These are phyloP conservation scores for Ornithoptera alexandrae DNA, from an alignment of 2,888 invertebrate genomes.

Conservation along the genomic window DNA sequence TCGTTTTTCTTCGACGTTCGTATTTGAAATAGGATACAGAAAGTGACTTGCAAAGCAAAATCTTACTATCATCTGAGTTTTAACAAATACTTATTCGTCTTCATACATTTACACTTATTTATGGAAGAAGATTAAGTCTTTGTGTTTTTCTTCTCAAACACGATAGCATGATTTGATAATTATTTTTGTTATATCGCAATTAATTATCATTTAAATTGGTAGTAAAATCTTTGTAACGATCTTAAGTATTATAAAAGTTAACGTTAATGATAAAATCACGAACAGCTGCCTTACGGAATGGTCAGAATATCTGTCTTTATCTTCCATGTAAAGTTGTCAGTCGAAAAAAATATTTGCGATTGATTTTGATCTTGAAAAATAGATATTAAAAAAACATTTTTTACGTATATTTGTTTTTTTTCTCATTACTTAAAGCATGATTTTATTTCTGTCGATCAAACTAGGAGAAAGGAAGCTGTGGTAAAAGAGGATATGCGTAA, in stretches of 20 bases:
- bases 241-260: background rate
- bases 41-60: conserved; percentile 1
- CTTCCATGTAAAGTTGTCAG: background rate
- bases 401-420: no score
- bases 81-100: background rate
- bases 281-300: background rate
- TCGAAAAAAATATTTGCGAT: background rate
- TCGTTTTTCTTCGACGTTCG: conserved; percentile 34
- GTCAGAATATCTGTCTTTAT: background rate
- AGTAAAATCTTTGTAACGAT: background rate
- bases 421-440: no score
- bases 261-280: background rate
- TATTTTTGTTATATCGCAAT: background rate
- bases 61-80: background rate
- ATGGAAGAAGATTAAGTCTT: background rate
- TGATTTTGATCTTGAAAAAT: no score
- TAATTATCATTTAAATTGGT: conserved; percentile 1
- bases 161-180: background rate
- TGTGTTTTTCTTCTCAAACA: background rate
- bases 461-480: conserved; percentile 3
- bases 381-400: no score
- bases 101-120: background rate
- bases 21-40: conserved; percentile 22
- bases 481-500: conserved; percentile 38
- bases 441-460: background rate